Conservation (phyloP, 2,888 invertebrate genomes). For the Rhamphomyia laevipes region DNA sequence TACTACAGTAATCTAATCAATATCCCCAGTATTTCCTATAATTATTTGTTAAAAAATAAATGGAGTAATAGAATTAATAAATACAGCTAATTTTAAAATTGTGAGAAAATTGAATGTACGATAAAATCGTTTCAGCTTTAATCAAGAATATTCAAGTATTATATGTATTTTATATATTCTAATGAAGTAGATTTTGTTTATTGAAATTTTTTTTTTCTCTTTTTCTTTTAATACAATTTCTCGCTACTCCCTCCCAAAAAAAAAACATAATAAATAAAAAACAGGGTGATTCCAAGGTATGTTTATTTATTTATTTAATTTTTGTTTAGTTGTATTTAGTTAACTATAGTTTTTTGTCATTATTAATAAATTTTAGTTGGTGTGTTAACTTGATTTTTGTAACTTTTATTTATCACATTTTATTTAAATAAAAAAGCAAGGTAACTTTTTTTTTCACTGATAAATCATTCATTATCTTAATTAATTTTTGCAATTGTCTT, state of each 20-base stretch:
- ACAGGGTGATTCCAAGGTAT: conserved; percentile 35
- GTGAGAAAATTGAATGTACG: no score
- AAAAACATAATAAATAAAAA: conserved; percentile 8
- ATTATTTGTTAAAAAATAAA: no score
- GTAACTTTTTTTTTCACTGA: no score
- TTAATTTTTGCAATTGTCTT: no score
- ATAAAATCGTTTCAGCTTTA: no score
- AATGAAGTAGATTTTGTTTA: conserved; percentile 12
- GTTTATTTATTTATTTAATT: conserved; percentile 17
- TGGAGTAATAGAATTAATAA: no score
- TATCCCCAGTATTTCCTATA: no score
- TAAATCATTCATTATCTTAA: no score
- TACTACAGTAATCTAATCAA: no score
- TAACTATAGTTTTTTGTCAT: neutral
- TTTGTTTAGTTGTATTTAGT: neutral
- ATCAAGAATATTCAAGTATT: neutral
- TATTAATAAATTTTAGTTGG: neutral
- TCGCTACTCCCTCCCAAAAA: conserved; percentile 13
- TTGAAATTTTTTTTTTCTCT: conserved; percentile 15
- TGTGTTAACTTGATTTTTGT: conserved; percentile 2
- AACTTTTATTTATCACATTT: conserved; percentile 4
- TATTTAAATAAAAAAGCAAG: neutral
- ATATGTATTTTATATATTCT: neutral
- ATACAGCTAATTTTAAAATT: no score
- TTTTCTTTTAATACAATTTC: conserved; percentile 14